Conservation (phyloP, 2,888 invertebrate species). For the Chironomus tentans region DNA sequence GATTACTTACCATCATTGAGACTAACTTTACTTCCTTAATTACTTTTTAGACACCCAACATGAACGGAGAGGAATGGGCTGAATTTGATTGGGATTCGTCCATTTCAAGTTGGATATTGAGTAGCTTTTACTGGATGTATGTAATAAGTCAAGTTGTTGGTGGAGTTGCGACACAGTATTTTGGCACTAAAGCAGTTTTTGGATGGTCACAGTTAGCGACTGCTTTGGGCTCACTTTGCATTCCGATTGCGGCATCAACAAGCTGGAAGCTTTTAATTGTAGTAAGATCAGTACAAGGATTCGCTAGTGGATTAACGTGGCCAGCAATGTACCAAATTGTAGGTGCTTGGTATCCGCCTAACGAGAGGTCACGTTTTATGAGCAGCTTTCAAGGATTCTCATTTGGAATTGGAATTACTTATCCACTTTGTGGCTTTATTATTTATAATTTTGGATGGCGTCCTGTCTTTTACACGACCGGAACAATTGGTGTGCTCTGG, state of each 20-base stretch:
- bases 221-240: constrained; percentile 56
- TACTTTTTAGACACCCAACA: background rate
- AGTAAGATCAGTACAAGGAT: constrained; percentile 56
- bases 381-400: constrained; percentile 67
- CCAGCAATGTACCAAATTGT: constrained; percentile 67
- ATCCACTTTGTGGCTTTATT: constrained; percentile 59
- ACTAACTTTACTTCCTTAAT: background rate
- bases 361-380: constrained; percentile 63
- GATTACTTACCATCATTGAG: background rate
- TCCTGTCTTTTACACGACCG: constrained; percentile 60
- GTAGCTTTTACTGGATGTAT: constrained; percentile 67
- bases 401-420: constrained; percentile 62
- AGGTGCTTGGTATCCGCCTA: constrained; percentile 62
- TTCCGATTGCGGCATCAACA: constrained; percentile 53
- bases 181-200: constrained; percentile 61
- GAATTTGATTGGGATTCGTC: constrained; percentile 56
- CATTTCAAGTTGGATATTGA: constrained; percentile 54
- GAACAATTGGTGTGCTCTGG: constrained; percentile 54
- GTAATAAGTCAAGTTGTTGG: constrained; percentile 60
- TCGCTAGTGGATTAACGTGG: constrained; percentile 64
- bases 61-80: constrained; percentile 41
- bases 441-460: constrained; percentile 60
- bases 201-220: constrained; percentile 60
- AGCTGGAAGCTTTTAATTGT: constrained; percentile 53
- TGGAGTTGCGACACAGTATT: constrained; percentile 58